Evolutionary conservation across 2,797 vertebrate species (phyloP).

Genomic region (Gobionotothen gibberifrons): DNA sequence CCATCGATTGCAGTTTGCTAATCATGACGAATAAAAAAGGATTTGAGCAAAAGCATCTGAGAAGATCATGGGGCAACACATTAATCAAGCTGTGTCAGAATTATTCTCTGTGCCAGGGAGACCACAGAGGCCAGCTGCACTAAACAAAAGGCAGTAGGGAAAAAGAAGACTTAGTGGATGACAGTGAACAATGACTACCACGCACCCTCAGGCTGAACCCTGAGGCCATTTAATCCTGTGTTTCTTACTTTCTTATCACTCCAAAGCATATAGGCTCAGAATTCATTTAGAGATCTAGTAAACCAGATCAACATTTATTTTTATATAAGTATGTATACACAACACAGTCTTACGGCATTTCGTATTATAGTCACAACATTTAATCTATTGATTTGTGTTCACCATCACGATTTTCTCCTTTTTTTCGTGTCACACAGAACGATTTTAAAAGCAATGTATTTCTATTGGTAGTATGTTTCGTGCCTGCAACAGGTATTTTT

Average conservation of each 20-base stretch:
- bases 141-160: conserved; percentile 54
- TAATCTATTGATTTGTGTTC: too few species aligned
- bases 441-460: too few species aligned
- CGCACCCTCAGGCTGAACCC: conserved; percentile 62
- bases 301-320: conserved; percentile 37
- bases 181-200: conserved; percentile 71
- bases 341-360: too few species aligned
- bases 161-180: conserved; percentile 58
- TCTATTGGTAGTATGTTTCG: too few species aligned
- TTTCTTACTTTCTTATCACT: conserved; percentile 59
- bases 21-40: conserved; percentile 29
- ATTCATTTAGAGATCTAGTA: conserved; percentile 26
- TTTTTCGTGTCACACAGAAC: too few species aligned
- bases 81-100: conserved; percentile 55
- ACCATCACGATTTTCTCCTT: too few species aligned
- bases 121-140: conserved; percentile 47
- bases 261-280: conserved; percentile 30
- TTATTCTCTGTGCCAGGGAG: conserved; percentile 37
- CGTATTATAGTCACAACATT: too few species aligned
- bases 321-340: too few species aligned
- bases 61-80: conserved; percentile 30
- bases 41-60: conserved; percentile 26
- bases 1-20: background rate
- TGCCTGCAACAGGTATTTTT: too few species aligned
- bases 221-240: conserved; percentile 63